Evolutionary conservation across 92 coral and sea anemone species (phyloP).

Genomic region (Parazoanthus darwini): DNA sequence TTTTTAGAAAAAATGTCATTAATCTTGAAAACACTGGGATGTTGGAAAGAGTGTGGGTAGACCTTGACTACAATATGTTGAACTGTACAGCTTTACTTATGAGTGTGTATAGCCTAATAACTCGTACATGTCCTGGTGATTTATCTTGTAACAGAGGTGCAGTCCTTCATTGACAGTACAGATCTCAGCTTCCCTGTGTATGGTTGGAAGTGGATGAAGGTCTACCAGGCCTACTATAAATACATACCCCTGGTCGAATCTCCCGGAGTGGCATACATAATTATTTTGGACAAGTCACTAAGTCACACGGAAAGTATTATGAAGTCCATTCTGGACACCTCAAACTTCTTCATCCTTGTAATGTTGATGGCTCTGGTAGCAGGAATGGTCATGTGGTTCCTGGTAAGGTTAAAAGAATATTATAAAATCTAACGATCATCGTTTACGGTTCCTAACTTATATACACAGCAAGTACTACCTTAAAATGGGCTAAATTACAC

Average conservation of each 20-base stretch:
- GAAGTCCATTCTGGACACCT: conserved; percentile 53
- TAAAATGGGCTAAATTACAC: neutral
- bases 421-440: neutral
- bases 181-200: conserved; percentile 84
- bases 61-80: no score
- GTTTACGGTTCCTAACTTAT: no score
- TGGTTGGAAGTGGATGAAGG: conserved; percentile 78
- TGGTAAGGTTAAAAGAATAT: conserved; percentile 52
- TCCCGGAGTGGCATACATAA: conserved; percentile 78
- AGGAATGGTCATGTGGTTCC: conserved; percentile 73
- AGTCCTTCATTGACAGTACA: conserved; percentile 13
- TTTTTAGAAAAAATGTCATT: no score
- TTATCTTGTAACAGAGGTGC: neutral
- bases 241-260: conserved; percentile 75
- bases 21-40: no score
- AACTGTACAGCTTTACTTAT: no score
- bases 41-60: no score
- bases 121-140: no score
- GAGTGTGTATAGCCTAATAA: no score
- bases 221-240: conserved; percentile 56
- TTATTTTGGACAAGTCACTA: conserved; percentile 49
- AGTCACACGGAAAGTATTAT: conserved; percentile 50
- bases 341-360: conserved; percentile 66
- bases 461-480: neutral
- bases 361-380: conserved; percentile 61